These are phyloP conservation scores for Stylophora pistillata DNA, from an alignment of 64 coral and sea anemone species.

Conservation along the genomic window DNA sequence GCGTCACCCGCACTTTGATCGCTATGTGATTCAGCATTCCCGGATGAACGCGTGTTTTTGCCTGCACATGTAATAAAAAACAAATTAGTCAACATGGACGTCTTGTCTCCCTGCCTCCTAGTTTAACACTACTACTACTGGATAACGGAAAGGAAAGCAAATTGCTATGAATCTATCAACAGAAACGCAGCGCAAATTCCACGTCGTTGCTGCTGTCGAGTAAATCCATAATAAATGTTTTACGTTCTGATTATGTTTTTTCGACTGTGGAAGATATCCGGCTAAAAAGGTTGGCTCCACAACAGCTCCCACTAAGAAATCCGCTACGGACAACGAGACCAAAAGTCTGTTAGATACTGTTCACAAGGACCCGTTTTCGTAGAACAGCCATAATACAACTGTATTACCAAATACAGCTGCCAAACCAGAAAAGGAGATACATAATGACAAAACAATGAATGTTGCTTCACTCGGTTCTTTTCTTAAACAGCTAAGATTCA, in stretches of 20 bases:
- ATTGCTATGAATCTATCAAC: conserved; percentile 24
- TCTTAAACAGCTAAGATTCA: background rate
- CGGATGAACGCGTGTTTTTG: too few species aligned
- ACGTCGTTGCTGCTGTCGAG: background rate
- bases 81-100: too few species aligned
- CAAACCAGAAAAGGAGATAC: background rate
- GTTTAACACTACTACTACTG: background rate
- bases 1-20: too few species aligned
- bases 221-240: too few species aligned
- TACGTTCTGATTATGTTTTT: too few species aligned
- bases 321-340: background rate
- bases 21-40: too few species aligned
- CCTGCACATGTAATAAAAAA: too few species aligned
- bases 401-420: conserved; percentile 17
- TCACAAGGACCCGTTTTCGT: conserved; percentile 3
- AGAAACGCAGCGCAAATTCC: conserved; percentile 5
- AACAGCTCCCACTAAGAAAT: background rate
- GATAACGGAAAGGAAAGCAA: conserved; percentile 17
- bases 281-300: background rate
- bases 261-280: too few species aligned
- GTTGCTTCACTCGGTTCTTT: background rate
- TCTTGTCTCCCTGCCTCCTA: too few species aligned
- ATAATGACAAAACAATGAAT: background rate
- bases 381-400: background rate
- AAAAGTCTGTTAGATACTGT: conserved; percentile 4